phyloP scores from a whole-genome alignment of 2,888 invertebrate species.

The Ctenicera cuprea region DNA sequence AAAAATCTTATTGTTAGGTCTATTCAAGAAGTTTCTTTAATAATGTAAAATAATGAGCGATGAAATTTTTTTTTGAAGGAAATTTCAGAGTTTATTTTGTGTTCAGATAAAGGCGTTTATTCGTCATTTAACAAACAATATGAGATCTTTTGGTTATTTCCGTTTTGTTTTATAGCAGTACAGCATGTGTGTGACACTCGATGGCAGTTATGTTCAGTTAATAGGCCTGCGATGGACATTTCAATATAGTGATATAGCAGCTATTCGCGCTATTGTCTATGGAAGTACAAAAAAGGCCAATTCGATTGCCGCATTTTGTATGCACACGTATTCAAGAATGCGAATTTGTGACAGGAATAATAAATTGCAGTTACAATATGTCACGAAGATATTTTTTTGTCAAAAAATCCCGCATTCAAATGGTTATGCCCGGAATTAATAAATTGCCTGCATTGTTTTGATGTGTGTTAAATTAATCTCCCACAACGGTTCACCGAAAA shows the following conservation, averaged over 20 bases:
- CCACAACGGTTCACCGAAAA: constrained; percentile 25
- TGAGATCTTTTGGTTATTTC: constrained; percentile 61
- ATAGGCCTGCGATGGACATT: constrained; percentile 70
- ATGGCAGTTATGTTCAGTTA: constrained; percentile 68
- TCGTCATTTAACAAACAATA: constrained; percentile 21
- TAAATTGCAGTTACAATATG: constrained; percentile 60
- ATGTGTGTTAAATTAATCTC: constrained; percentile 44
- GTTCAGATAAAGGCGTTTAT: neutral
- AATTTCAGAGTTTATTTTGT: neutral
- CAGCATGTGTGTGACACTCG: constrained; percentile 64
- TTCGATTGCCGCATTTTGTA: constrained; percentile 60
- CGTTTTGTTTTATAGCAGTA: constrained; percentile 67
- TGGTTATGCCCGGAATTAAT: constrained; percentile 56
- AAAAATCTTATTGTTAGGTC: too few species aligned
- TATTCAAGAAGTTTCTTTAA: too few species aligned
- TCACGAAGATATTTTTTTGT: constrained; percentile 54
- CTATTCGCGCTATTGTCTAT: constrained; percentile 61
- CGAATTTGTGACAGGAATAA: constrained; percentile 62
- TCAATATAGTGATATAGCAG: constrained; percentile 67
- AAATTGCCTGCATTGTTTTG: constrained; percentile 51
- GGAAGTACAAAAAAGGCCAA: constrained; percentile 60
- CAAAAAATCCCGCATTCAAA: constrained; percentile 53
- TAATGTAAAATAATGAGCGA: too few species aligned
- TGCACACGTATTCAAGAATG: constrained; percentile 62
- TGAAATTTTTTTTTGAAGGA: too few species aligned